Evolutionary conservation across 2,797 vertebrate genomes (phyloP).

Genomic region (Brachyalestes nurse): DNA sequence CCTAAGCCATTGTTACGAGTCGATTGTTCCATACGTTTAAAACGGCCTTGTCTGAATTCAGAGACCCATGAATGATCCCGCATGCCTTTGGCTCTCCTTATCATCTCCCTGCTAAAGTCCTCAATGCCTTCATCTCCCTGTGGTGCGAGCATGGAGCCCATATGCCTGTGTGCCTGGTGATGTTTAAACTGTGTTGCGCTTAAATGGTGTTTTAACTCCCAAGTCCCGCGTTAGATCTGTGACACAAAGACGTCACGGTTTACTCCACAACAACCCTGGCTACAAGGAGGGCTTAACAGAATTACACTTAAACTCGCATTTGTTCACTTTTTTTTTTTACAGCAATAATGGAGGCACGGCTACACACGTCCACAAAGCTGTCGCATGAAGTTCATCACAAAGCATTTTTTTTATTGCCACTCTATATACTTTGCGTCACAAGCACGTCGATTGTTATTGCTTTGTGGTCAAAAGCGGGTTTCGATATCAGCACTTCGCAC

Average conservation of each 20-base stretch:
- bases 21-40: constrained; percentile 56
- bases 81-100: background rate
- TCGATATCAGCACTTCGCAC: constrained; percentile 62
- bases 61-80: background rate
- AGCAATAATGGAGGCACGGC: constrained; percentile 66
- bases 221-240: constrained; percentile 8
- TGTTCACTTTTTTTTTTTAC: constrained; percentile 72
- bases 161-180: constrained; percentile 17
- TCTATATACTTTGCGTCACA: constrained; percentile 72
- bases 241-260: constrained; percentile 35
- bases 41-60: constrained; percentile 31
- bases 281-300: constrained; percentile 60
- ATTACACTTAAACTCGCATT: constrained; percentile 61
- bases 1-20: constrained; percentile 68
- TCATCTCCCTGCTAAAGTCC: constrained; percentile 13
- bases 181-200: constrained; percentile 4
- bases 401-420: constrained; percentile 77
- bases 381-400: constrained; percentile 70
- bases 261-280: constrained; percentile 43
- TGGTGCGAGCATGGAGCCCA: constrained; percentile 1
- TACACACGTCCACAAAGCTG: constrained; percentile 63
- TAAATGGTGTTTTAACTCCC: constrained; percentile 28
- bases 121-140: constrained; percentile 22
- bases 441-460: constrained; percentile 77
- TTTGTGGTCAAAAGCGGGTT: constrained; percentile 77